These are phyloP conservation scores for Natator depressus DNA, from an alignment of 2,113 vertebrate species.

Conservation along the genomic window DNA sequence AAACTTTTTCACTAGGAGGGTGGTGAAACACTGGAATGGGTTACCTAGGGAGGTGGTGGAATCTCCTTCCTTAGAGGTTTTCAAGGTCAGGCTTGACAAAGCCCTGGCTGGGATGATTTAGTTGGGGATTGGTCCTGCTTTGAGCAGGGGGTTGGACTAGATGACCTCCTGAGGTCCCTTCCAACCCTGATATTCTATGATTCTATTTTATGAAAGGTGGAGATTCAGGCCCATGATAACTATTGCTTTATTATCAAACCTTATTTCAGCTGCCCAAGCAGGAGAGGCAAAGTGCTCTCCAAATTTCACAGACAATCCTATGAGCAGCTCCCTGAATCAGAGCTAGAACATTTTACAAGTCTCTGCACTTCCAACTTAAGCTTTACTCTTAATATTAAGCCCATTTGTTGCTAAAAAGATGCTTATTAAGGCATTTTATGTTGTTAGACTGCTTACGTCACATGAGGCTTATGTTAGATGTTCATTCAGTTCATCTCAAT, in stretches of 20 bases:
- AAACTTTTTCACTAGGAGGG: too few species aligned
- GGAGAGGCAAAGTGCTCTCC: background rate
- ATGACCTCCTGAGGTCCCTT: too few species aligned
- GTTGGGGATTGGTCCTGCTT: too few species aligned
- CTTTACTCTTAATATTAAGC: background rate
- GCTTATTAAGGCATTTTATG: conserved; percentile 5
- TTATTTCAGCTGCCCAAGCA: background rate
- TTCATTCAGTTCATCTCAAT: conserved; percentile 10
- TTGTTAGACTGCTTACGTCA: background rate
- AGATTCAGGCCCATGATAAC: background rate
- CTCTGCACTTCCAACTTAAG: background rate
- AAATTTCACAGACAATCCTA: background rate
- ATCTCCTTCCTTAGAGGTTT: too few species aligned
- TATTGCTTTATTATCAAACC: background rate
- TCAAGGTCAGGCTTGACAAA: too few species aligned
- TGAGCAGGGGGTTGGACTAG: too few species aligned
- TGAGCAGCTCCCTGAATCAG: background rate
- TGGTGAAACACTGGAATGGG: too few species aligned
- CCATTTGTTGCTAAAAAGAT: background rate
- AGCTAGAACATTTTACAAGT: background rate
- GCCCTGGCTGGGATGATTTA: too few species aligned
- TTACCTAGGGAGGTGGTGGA: too few species aligned
- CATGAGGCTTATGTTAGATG: background rate
- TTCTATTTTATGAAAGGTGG: background rate
- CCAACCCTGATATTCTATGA: too few species aligned